Evolutionary conservation across 2,113 vertebrate genomes (phyloP), one percentile per base, ranked within the genome.

Genomic region (Cheilinus undulatus): DNA sequence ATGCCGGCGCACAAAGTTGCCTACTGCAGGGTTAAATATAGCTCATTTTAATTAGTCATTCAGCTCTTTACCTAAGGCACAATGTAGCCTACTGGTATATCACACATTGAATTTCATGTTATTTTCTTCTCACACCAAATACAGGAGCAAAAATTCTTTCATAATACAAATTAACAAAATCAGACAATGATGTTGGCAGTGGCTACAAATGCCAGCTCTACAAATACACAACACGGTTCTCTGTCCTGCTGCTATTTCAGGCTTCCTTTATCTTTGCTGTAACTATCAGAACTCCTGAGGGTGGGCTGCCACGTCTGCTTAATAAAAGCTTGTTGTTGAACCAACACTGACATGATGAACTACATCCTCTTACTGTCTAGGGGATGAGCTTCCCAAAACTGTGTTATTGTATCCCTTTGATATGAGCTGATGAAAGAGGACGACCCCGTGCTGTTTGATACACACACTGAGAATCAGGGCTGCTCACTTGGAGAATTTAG

Each of bases 31-130:
- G 48, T 73, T 82, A 79, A 78, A 79, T 79, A 82, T 79, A 76
- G 68, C 46, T 50, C 56, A 60, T 66, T 68, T 85, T 75, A 75
- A 80, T 75, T 63, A 71, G 66, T 78, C 24, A 78, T 45, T 80
- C 61, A 54, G 36, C 62, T 66, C 65, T 42, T 80, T 66, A 30
- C 68, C 48, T 43, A 26, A 69, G 69, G 82, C 73, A 50, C n/a
- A 71, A 78, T 67, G 43, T 34, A 46, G 32, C 52, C 38, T 51
- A 54, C 46, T 62, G 40, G 3, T 79, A 76, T 58, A 59, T 68
- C 38, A 69, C 75, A 69, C 36, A 11, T 46, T 72, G 49, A 22
- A 77, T 80, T 80, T 71, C 56, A 78, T 66, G 45, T 61, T 23
- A 69, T 76, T 52, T 68, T 45, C 19, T 23, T 51, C 57, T 70